Evolutionary conservation across 2,797 vertebrate genomes (phyloP).

Genomic region (Tragelaphus eurycerus): DNA sequence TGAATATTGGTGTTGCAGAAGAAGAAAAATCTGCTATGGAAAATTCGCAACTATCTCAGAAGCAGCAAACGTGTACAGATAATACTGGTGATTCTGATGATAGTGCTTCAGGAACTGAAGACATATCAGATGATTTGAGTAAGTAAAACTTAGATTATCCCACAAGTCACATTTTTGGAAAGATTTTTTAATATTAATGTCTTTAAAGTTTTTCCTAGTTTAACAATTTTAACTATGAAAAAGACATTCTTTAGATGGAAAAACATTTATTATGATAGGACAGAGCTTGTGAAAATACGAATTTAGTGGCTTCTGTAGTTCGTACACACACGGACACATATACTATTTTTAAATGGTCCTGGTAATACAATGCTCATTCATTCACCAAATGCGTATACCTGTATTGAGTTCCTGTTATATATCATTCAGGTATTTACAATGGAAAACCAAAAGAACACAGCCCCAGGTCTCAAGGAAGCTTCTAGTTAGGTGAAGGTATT

Average conservation of each 20-base stretch:
- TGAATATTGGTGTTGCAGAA: conserved; percentile 62
- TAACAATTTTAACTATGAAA: conserved; percentile 40
- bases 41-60: conserved; percentile 71
- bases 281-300: background rate
- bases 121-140: conserved; percentile 82
- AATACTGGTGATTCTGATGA: conserved; percentile 78
- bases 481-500: background rate
- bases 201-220: conserved; percentile 39
- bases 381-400: background rate
- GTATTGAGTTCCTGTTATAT: background rate
- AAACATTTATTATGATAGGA: background rate
- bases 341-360: background rate
- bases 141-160: conserved; percentile 78
- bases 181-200: conserved; percentile 32
- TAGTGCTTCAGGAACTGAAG: conserved; percentile 80
- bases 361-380: background rate
- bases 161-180: conserved; percentile 41
- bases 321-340: background rate
- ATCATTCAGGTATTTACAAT: background rate
- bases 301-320: background rate
- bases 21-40: conserved; percentile 73
- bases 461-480: background rate
- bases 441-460: background rate
- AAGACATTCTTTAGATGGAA: background rate
- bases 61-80: conserved; percentile 70